phyloP scores from a whole-genome alignment of 2,888 invertebrate species.

The Lochmaea crataegi region DNA sequence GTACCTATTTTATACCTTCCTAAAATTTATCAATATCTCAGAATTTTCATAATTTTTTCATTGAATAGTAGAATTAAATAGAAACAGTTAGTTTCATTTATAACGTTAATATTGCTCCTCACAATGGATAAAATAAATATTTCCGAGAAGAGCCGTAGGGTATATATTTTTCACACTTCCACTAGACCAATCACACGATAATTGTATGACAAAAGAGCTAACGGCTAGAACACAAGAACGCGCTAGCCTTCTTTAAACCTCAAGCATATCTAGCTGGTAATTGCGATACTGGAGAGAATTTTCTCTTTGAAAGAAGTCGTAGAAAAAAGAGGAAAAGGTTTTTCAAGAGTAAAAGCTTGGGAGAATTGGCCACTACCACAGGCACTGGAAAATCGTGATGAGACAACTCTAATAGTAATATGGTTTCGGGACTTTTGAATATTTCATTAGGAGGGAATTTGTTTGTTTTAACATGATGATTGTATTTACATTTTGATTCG shows the following conservation, averaged over 20 bases:
- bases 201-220: constrained; percentile 25
- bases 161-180: neutral
- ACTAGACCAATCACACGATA: constrained; percentile 30
- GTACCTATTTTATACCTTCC: too few species aligned
- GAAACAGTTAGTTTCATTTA: too few species aligned
- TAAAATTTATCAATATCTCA: too few species aligned
- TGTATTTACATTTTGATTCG: constrained; percentile 4
- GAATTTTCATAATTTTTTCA: too few species aligned
- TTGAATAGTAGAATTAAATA: too few species aligned
- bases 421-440: constrained; percentile 3
- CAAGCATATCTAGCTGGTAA: constrained; percentile 35
- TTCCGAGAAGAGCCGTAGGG: too few species aligned
- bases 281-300: constrained; percentile 28
- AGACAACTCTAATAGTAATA: constrained; percentile 11
- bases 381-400: constrained; percentile 10
- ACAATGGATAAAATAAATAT: too few species aligned
- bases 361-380: constrained; percentile 5
- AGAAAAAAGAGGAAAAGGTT: constrained; percentile 21
- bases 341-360: constrained; percentile 6
- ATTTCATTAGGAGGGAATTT: neutral
- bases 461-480: constrained; percentile 7
- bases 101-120: too few species aligned
- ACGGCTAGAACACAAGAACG: constrained; percentile 14
- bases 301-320: constrained; percentile 21
- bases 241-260: constrained; percentile 20